Evolutionary conservation across 2,113 vertebrate genomes (phyloP).

Genomic region (Upupa epops): DNA sequence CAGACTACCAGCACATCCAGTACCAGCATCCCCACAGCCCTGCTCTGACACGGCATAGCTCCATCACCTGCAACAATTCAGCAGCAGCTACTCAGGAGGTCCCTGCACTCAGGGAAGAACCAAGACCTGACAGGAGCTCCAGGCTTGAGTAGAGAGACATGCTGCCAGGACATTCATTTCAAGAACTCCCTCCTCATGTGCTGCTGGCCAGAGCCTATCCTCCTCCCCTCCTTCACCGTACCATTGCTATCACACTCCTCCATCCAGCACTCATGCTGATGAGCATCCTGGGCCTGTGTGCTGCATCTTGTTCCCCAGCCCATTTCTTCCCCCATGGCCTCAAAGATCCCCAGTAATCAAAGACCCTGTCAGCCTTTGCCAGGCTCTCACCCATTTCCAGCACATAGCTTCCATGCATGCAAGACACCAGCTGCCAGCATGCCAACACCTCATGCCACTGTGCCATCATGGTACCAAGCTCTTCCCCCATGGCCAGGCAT

Average conservation of each 20-base stretch:
- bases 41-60: fast-evolving
- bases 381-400: not conserved
- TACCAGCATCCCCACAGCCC: not conserved
- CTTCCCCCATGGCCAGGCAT: not conserved
- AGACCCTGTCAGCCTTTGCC: not conserved
- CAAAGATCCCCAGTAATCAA: not conserved
- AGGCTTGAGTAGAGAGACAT: not conserved
- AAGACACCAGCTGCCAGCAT: not conserved
- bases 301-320: not conserved
- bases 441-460: not conserved
- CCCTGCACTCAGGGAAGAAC: not conserved
- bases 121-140: not conserved
- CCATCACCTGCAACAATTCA: not conserved
- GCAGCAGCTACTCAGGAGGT: not conserved
- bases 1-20: not conserved
- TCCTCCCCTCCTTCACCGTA: not conserved
- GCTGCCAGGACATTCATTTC: not conserved
- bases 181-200: not conserved
- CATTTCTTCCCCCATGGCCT: not conserved
- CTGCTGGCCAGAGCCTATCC: not conserved
- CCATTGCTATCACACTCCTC: not conserved
- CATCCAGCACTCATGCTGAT: not conserved
- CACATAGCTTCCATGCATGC: not conserved
- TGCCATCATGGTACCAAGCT: not conserved
- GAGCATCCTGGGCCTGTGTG: not conserved